Evolutionary conservation across 2,797 vertebrate genomes (phyloP).

Genomic region (Choloepus didactylus): DNA sequence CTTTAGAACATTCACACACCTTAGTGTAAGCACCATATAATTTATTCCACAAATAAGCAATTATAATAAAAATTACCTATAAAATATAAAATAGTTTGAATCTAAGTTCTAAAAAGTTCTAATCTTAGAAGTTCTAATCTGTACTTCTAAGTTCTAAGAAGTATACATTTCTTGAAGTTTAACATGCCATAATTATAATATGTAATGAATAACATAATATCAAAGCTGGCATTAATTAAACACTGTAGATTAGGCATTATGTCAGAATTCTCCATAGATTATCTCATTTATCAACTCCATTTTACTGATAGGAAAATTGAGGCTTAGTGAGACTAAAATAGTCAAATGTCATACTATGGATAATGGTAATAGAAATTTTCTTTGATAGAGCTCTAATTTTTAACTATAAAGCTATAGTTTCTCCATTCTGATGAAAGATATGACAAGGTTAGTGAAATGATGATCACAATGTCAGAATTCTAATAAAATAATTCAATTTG

Average conservation of each 20-base stretch:
- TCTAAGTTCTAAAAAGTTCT: too few relatives aligned
- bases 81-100: slow-evolving; percentile 30
- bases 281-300: neutral
- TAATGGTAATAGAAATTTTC: neutral
- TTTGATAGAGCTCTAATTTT: neutral
- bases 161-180: neutral
- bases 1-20: neutral
- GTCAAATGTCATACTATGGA: neutral
- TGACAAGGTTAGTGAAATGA: neutral
- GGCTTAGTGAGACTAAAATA: neutral
- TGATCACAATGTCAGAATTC: neutral
- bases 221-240: neutral
- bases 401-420: neutral
- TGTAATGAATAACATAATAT: neutral
- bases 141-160: neutral
- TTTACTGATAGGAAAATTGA: neutral
- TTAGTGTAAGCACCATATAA: neutral
- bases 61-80: neutral
- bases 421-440: neutral
- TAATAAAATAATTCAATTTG: neutral
- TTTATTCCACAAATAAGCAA: neutral
- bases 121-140: too few relatives aligned
- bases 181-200: neutral
- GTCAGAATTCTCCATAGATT: neutral
- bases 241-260: neutral